A percentile compares a stretch with the other conserved stretches of the same genome.
Evolutionary conservation across 2,797 vertebrate species (phyloP).

Genomic region (Myotis findleyi): DNA sequence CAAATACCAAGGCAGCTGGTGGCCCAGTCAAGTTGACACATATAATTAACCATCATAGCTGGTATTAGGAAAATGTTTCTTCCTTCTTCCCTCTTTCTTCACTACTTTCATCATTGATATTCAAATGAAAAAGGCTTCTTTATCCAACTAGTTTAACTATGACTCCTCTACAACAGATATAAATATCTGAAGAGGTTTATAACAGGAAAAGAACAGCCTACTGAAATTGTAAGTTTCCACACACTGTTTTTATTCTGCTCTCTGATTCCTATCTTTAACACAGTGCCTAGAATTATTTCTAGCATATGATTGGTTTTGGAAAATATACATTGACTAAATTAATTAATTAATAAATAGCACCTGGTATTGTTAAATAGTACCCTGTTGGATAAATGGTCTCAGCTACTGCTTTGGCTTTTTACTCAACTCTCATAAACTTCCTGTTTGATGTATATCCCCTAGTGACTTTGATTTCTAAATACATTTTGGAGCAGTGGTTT

Average conservation of each 20-base stretch:
- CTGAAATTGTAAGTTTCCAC: background rate
- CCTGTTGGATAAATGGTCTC: background rate
- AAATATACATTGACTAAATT: background rate
- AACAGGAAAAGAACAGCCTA: background rate
- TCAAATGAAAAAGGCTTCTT: background rate
- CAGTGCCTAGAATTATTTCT: background rate
- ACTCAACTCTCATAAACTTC: background rate
- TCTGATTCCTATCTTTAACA: background rate
- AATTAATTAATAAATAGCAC: background rate
- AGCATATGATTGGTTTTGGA: background rate
- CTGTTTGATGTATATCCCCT: background rate
- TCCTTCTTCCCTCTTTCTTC: background rate
- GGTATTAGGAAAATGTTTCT: background rate
- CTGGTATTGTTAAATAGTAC: background rate
- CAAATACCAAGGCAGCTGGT: background rate
- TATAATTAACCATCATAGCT: background rate
- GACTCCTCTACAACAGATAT: background rate
- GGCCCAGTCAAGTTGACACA: background rate
- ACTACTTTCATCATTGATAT: background rate
- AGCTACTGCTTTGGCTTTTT: background rate
- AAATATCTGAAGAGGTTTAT: background rate
- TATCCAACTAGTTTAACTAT: background rate
- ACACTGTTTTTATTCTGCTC: background rate
- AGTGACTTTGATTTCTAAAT: background rate
- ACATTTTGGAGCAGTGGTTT: background rate